Evolutionary conservation across 2,797 vertebrate species (phyloP), one percentile per base, ranked within the genome.

Genomic region (Notoglanidium macrostoma): DNA sequence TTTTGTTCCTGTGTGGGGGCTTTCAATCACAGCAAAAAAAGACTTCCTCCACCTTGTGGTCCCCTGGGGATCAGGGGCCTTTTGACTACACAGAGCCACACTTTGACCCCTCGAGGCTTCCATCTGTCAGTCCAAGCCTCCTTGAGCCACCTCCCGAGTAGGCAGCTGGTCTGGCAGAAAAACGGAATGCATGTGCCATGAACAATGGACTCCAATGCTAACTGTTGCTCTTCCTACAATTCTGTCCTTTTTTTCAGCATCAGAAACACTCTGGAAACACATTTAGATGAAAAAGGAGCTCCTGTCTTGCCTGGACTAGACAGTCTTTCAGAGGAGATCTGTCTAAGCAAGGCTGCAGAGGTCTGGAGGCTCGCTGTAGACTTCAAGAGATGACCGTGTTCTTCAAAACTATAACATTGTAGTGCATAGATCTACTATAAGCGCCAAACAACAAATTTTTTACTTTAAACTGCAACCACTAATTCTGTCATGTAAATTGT

Each of bases 281-380:
- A 94, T 89, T 87, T 96, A 93, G 94, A 94, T 14, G 0, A 86
- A 85, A 96, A 95, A 44, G 65, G 29, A 44, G 87, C 83, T 77
- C 90, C 91, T 26, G 78, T 86, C 70, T 87, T 94, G 84, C 92
- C 91, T 46, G 92, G 87, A 17, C 91, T 95, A 0, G 90, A 94
- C 6, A 65, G 44, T 26, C 86, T 95, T 4, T 84, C 94, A 0
- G 91, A 92, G 54, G 83, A 92, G 32, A 91, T 95, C 87, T 90
- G 86, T 1, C 90, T 94, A 49, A 92, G 88, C 23, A 91, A 94
- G 44, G 94, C 89, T 10, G 91, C 91, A 4, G 93, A 94, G 0
- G 93, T 94, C 86, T 96, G 95, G 96, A 94, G 59, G 79, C 87
- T 92, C 14, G 94, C 94, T 46, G 91, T 95, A 3, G 83, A 92